Evolutionary conservation across 2,888 invertebrate species (phyloP).

Genomic region (Ormia ochracea): DNA sequence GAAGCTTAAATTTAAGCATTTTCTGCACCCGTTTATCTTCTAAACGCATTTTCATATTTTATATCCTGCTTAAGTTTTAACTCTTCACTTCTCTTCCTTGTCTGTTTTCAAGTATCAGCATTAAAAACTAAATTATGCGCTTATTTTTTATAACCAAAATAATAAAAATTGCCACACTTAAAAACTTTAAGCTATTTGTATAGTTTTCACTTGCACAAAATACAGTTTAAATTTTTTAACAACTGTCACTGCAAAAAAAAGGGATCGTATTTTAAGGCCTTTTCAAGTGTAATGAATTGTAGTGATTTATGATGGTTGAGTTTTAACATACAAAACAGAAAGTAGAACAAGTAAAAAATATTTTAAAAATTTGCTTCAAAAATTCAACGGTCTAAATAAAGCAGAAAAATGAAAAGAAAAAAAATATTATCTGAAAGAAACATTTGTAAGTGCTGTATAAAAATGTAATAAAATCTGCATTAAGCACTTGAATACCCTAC

Average conservation of each 20-base stretch:
- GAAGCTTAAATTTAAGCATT: not conserved
- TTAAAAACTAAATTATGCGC: conserved; percentile 25
- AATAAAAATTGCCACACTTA: conserved; percentile 32
- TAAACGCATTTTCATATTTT: not conserved
- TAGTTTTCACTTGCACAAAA: not conserved
- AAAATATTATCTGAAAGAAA: not conserved
- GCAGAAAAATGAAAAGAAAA: too few species aligned
- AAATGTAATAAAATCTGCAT: conserved; percentile 11
- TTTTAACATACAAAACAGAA: conserved; percentile 42
- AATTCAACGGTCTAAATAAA: conserved; percentile 29
- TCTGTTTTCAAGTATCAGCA: conserved; percentile 37
- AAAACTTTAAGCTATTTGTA: conserved; percentile 5
- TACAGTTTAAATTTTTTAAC: not conserved
- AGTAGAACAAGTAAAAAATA: conserved; percentile 23
- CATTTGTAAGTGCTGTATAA: conserved; percentile 10
- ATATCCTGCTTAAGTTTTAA: not conserved
- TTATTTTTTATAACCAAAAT: not conserved
- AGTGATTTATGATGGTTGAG: conserved; percentile 53
- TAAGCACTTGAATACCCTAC: conserved; percentile 31
- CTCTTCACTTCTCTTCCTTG: not conserved
- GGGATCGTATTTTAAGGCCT: conserved; percentile 35
- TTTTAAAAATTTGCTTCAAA: conserved; percentile 20
- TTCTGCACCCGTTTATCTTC: not conserved
- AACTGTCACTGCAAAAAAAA: conserved; percentile 24
- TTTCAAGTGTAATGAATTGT: conserved; percentile 57